phyloP scores from a whole-genome alignment of 2,797 vertebrate species.

The Sebastes taczanowskii region DNA sequence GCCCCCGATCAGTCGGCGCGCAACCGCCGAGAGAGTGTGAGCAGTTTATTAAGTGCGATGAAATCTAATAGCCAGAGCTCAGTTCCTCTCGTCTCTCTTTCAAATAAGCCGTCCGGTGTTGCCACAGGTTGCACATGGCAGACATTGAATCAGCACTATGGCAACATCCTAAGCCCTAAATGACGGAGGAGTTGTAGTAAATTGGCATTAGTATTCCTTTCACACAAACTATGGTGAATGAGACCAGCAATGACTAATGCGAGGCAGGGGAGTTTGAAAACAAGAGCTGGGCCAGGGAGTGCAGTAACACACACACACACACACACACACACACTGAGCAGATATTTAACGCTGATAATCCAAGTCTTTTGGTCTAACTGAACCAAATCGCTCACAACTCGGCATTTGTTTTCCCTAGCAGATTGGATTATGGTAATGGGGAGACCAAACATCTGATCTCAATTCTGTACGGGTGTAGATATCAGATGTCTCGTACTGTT shows the following conservation, averaged over 20 bases:
- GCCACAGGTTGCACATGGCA: slow-evolving; percentile 45
- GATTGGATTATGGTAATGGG: slow-evolving; percentile 68
- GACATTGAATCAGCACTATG: slow-evolving; percentile 59
- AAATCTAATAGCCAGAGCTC: slow-evolving; percentile 44
- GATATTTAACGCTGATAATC: slow-evolving; percentile 47
- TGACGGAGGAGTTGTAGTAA: slow-evolving; percentile 52
- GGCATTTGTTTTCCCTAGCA: slow-evolving; percentile 50
- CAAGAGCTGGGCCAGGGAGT: slow-evolving; percentile 35
- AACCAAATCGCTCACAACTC: slow-evolving; percentile 38
- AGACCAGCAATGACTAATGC: slow-evolving; percentile 49
- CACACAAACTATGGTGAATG: slow-evolving; percentile 27
- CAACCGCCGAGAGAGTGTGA: not conserved
- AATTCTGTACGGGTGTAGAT: slow-evolving; percentile 45
- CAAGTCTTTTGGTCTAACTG: slow-evolving; percentile 31
- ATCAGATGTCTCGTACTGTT: slow-evolving; percentile 50
- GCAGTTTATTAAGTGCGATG: slow-evolving; percentile 58
- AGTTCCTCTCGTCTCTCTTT: slow-evolving; percentile 18
- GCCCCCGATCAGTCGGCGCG: slow-evolving; percentile 6
- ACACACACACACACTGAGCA: not conserved
- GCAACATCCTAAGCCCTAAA: slow-evolving; percentile 51
- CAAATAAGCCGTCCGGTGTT: slow-evolving; percentile 25
- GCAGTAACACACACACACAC: slow-evolving; percentile 8
- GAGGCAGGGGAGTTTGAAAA: slow-evolving; percentile 40
- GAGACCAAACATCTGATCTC: slow-evolving; percentile 62
- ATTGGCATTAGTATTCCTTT: slow-evolving; percentile 63